These are phyloP conservation scores for Spizaetus ornatus DNA, from an alignment of 2,113 vertebrate species.

Conservation along the genomic window DNA sequence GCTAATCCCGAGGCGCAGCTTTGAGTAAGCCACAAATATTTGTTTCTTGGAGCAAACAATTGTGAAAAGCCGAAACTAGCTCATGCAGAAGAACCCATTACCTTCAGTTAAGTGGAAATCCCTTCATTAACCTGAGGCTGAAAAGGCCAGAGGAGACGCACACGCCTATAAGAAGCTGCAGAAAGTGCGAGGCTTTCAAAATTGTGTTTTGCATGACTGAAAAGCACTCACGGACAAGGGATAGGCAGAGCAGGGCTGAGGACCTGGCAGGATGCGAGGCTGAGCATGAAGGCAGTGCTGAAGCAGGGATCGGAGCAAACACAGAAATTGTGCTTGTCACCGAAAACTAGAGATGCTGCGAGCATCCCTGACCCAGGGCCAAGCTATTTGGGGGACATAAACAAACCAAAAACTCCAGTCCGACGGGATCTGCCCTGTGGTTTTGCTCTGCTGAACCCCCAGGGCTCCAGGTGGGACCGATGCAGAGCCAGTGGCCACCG, in stretches of 20 bases:
- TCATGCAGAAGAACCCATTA: background rate
- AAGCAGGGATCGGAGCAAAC: background rate
- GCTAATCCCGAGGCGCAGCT: background rate
- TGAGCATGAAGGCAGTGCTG: background rate
- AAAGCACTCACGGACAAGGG: rapidly evolving
- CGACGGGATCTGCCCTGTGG: background rate
- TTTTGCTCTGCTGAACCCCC: background rate
- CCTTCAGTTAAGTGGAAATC: background rate
- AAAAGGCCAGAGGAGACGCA: background rate
- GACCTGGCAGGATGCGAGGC: background rate
- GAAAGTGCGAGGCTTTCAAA: background rate
- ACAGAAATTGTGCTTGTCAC: background rate
- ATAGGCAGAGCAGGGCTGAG: background rate
- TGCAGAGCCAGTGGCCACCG: background rate
- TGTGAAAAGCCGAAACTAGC: background rate
- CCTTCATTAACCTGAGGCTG: background rate
- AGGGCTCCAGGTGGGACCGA: background rate
- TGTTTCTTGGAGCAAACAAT: background rate
- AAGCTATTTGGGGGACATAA: background rate
- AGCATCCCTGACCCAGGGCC: background rate
- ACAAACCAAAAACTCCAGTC: background rate
- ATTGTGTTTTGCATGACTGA: background rate
- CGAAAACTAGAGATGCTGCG: background rate
- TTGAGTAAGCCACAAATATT: background rate
- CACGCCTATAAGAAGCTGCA: background rate